These are phyloP conservation scores for Tachycineta bicolor DNA, from an alignment of 2,113 vertebrate species.

Conservation along the genomic window DNA sequence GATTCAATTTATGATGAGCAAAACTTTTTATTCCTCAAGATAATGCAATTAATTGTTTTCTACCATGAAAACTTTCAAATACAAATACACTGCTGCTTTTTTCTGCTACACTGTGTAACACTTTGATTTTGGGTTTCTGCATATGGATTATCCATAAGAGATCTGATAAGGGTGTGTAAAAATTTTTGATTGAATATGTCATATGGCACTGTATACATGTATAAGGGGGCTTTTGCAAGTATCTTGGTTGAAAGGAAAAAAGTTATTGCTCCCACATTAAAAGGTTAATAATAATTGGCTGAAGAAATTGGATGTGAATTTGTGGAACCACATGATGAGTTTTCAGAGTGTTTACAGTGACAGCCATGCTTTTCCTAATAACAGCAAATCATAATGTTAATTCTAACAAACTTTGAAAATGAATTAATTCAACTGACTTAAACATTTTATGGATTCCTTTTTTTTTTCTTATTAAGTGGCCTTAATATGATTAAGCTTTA, in stretches of 20 bases:
- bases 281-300: not conserved
- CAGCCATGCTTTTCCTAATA: not conserved
- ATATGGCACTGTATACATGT: not conserved
- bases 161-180: not conserved
- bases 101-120: rapidly evolving
- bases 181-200: not conserved
- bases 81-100: not conserved
- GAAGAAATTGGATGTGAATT: not conserved
- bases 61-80: not conserved
- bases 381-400: not conserved
- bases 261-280: not conserved
- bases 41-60: not conserved
- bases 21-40: not conserved
- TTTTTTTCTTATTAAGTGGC: not conserved
- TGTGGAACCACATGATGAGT: not conserved
- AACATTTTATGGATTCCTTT: not conserved
- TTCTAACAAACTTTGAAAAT: not conserved
- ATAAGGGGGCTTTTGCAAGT: not conserved
- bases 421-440: not conserved
- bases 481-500: not conserved
- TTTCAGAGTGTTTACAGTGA: not conserved
- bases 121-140: not conserved
- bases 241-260: not conserved
- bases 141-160: not conserved
- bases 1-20: not conserved